These are phyloP conservation scores for Nemapogon koenigi DNA, from an alignment of 2,888 invertebrate species.

Conservation along the genomic window DNA sequence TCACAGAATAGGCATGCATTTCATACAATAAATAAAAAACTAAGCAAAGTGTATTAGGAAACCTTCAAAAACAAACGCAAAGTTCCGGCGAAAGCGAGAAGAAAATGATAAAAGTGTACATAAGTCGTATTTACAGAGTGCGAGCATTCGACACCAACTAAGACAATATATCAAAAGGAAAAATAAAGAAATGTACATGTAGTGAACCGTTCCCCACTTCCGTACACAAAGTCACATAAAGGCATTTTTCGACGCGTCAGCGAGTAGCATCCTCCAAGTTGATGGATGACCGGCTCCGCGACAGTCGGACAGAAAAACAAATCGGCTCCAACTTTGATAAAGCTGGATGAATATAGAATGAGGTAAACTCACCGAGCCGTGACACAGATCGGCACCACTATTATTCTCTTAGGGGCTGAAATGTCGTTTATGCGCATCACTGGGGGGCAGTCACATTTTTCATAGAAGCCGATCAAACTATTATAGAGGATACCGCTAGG, in stretches of 20 bases:
- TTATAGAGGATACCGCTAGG: background rate
- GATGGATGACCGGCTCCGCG: slow-evolving; percentile 4
- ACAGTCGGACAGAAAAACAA: slow-evolving; percentile 20
- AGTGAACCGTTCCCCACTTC: background rate
- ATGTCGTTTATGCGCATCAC: slow-evolving; percentile 26
- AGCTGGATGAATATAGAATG: slow-evolving; percentile 31
- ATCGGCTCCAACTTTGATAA: slow-evolving; percentile 31
- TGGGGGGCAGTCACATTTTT: slow-evolving; percentile 41
- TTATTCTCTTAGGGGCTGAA: slow-evolving; percentile 25
- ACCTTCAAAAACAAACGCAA: too few species aligned
- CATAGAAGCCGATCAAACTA: slow-evolving; percentile 29
- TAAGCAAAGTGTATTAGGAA: too few species aligned
- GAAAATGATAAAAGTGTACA: slow-evolving; percentile 3
- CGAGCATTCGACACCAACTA: slow-evolving; percentile 6
- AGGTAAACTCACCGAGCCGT: slow-evolving; percentile 24
- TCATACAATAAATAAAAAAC: too few species aligned
- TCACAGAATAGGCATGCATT: too few species aligned
- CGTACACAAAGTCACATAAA: slow-evolving; percentile 1
- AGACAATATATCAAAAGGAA: slow-evolving; percentile 8
- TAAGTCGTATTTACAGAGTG: too few species aligned
- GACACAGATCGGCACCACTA: slow-evolving; percentile 18
- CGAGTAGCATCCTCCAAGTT: slow-evolving; percentile 5
- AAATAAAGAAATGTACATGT: background rate
- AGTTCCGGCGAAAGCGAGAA: too few species aligned
- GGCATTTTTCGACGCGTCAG: slow-evolving; percentile 6